Conservation (phyloP, 2,797 vertebrate species). For the Rallus crepitans region DNA sequence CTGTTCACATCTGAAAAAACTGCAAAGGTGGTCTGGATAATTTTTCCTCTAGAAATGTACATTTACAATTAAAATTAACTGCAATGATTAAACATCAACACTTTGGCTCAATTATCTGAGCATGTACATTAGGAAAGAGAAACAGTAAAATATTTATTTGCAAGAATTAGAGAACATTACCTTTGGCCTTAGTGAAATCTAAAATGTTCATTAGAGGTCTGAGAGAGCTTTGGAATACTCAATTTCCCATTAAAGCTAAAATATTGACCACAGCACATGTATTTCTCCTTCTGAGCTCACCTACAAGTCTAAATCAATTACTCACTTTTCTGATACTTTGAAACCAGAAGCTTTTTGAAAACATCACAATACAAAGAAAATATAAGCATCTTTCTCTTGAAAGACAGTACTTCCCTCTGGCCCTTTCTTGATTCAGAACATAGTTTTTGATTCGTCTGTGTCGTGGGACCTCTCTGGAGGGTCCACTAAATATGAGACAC, state of each 20-base stretch:
- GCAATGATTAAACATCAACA: conserved; percentile 44
- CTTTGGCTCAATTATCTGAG: conserved; percentile 26
- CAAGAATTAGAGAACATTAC: conserved; percentile 43
- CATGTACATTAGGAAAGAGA: conserved; percentile 27
- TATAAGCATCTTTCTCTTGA: neutral
- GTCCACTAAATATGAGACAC: neutral
- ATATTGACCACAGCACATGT: conserved; percentile 8
- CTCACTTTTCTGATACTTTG: conserved; percentile 33
- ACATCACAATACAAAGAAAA: conserved; percentile 26
- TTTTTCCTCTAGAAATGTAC: conserved; percentile 38
- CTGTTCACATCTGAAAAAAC: conserved; percentile 6
- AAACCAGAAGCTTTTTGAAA: conserved; percentile 32
- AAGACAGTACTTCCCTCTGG: neutral
- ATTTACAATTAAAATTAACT: conserved; percentile 64
- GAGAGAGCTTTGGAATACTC: conserved; percentile 50
- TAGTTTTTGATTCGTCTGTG: neutral
- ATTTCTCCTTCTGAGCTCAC: conserved; percentile 40
- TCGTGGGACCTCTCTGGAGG: neutral
- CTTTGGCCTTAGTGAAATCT: conserved; percentile 4
- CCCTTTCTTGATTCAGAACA: neutral
- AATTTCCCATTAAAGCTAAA: conserved; percentile 51
- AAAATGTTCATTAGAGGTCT: conserved; percentile 42
- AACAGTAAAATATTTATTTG: conserved; percentile 64
- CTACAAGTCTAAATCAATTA: conserved; percentile 56
- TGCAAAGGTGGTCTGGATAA: neutral